phyloP scores from a whole-genome alignment of 1,140 invertebrate genomes.

The Harpegnathos saltator region DNA sequence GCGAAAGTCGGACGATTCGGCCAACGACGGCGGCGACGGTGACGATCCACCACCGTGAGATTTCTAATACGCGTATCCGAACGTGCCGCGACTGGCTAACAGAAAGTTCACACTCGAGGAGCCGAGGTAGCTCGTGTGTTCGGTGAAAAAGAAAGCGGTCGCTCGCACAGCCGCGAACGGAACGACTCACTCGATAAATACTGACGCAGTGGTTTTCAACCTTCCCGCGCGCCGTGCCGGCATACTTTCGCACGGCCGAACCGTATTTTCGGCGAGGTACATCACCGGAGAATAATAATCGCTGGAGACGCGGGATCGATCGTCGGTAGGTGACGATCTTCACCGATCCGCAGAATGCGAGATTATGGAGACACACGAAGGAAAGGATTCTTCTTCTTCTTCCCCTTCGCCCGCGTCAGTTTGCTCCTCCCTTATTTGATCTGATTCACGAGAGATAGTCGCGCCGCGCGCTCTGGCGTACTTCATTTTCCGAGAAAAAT shows the following conservation, averaged over 20 bases:
- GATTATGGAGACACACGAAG: neutral
- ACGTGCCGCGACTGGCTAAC: constrained; percentile 51
- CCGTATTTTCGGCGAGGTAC: too few relatives aligned
- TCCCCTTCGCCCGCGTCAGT: too few relatives aligned
- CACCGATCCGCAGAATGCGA: neutral
- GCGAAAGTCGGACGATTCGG: constrained; percentile 70
- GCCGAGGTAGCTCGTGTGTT: constrained; percentile 21
- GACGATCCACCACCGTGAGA: constrained; percentile 51
- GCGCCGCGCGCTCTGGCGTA: too few relatives aligned
- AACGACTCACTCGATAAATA: constrained; percentile 11
- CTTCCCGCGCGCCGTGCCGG: neutral
- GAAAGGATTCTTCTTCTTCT: too few relatives aligned
- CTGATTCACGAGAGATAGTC: too few relatives aligned
- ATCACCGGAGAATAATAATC: neutral
- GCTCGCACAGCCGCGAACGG: neutral
- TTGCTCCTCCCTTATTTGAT: too few relatives aligned
- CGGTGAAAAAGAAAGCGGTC: constrained; percentile 40
- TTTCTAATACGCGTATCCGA: constrained; percentile 66
- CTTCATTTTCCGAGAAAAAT: too few relatives aligned
- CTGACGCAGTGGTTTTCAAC: neutral
- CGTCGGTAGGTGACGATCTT: neutral
- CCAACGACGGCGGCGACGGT: constrained; percentile 23
- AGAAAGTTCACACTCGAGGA: constrained; percentile 36
- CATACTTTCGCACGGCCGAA: neutral
- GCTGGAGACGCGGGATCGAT: neutral